A percentile compares a stretch with the other conserved stretches of the same genome.
Conservation (phyloP, 2,888 invertebrate genomes). For the Leucophenga maculata region DNA sequence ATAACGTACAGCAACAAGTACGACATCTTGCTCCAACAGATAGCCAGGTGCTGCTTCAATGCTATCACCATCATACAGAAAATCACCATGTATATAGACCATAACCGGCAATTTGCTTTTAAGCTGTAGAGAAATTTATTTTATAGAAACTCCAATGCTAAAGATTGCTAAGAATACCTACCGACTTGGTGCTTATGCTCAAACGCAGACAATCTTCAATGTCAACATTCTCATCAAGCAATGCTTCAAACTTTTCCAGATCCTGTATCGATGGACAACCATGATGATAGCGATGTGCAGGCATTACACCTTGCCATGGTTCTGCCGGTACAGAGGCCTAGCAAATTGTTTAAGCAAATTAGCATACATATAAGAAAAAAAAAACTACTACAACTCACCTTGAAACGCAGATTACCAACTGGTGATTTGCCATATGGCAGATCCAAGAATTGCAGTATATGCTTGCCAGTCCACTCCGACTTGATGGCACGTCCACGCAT, state of each 20-base stretch:
- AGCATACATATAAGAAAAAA: background rate
- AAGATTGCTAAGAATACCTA: conserved; percentile 42
- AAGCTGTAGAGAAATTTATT: conserved; percentile 45
- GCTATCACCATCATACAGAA: conserved; percentile 69
- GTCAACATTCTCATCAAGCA: conserved; percentile 55
- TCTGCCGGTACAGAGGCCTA: conserved; percentile 58
- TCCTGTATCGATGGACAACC: conserved; percentile 68
- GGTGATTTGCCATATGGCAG: conserved; percentile 67
- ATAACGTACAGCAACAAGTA: conserved; percentile 73
- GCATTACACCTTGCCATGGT: conserved; percentile 62
- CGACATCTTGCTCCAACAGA: conserved; percentile 72
- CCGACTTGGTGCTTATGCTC: conserved; percentile 65
- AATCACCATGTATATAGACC: conserved; percentile 73
- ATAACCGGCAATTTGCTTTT: conserved; percentile 68
- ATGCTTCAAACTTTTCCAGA: conserved; percentile 44
- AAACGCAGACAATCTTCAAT: conserved; percentile 68
- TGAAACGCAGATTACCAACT: conserved; percentile 58
- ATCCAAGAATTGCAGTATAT: conserved; percentile 67
- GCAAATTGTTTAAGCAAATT: background rate
- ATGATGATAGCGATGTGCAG: conserved; percentile 54
- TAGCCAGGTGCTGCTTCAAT: conserved; percentile 69
- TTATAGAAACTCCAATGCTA: background rate
- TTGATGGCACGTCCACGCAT: conserved; percentile 58
- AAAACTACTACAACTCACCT: conserved; percentile 46
- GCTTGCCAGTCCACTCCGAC: conserved; percentile 62